Conservation (phyloP, 2,797 vertebrate species). For the Tiaroga cobitis region DNA sequence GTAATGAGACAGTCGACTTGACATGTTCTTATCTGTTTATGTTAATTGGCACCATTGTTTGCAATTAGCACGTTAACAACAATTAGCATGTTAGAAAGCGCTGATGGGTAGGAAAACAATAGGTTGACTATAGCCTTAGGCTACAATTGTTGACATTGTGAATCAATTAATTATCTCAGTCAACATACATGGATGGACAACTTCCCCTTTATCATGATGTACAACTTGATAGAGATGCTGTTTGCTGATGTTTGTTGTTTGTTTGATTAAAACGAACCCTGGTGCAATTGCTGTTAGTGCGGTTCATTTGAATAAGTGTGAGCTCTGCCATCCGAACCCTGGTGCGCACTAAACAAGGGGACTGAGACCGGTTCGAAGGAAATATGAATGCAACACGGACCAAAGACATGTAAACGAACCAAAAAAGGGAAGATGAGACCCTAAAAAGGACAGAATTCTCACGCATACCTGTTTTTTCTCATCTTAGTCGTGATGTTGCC, state of each 20-base stretch:
- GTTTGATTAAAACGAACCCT: too few relatives aligned
- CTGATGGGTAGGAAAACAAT: background rate
- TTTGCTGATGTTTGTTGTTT: background rate
- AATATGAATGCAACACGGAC: too few relatives aligned
- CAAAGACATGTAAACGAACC: too few relatives aligned
- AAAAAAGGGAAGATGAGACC: too few relatives aligned
- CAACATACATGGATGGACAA: background rate
- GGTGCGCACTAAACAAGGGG: too few relatives aligned
- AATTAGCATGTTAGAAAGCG: constrained; percentile 16
- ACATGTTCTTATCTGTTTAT: background rate
- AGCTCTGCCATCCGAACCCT: too few relatives aligned
- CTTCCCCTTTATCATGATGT: background rate
- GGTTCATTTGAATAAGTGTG: too few relatives aligned
- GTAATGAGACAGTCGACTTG: background rate
- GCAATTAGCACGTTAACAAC: background rate
- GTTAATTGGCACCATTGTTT: background rate
- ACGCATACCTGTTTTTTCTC: too few relatives aligned
- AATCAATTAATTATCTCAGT: background rate
- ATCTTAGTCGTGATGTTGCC: too few relatives aligned
- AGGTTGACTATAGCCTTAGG: background rate
- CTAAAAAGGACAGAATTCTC: too few relatives aligned
- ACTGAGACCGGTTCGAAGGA: too few relatives aligned
- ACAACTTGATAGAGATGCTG: background rate
- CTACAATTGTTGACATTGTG: constrained; percentile 10
- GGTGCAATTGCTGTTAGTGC: too few relatives aligned